phyloP scores from a whole-genome alignment of 2,888 invertebrate genomes.

The Sesia bembeciformis region DNA sequence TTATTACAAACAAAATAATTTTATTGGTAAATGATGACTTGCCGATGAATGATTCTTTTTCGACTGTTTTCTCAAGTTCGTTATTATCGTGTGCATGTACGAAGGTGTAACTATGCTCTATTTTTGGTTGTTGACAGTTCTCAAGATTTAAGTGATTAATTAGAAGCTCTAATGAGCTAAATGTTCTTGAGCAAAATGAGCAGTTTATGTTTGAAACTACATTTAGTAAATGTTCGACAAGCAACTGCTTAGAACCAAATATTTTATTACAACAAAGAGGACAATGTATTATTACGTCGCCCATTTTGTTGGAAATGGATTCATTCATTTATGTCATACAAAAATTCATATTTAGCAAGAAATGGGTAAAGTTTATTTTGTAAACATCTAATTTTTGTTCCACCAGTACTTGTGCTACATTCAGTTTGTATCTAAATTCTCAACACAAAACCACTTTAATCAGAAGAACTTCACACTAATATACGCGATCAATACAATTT shows the following conservation, averaged over 20 bases:
- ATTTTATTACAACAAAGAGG: slow-evolving; percentile 79
- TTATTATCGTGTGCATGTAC: too few relatives aligned
- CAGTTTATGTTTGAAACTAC: slow-evolving; percentile 68
- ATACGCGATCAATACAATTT: too few relatives aligned
- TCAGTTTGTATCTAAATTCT: slow-evolving; percentile 55
- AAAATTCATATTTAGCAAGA: too few relatives aligned
- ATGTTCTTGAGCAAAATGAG: slow-evolving; percentile 69
- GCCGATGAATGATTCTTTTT: too few relatives aligned
- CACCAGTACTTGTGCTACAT: slow-evolving; percentile 31
- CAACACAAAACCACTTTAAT: slow-evolving; percentile 38
- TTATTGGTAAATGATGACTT: too few relatives aligned
- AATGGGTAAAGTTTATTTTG: slow-evolving; percentile 23
- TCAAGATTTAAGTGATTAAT: slow-evolving; percentile 72
- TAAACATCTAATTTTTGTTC: slow-evolving; percentile 28
- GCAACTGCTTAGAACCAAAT: slow-evolving; percentile 72
- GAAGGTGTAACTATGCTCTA: neutral
- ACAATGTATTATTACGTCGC: slow-evolving; percentile 64
- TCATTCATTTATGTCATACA: slow-evolving; percentile 8
- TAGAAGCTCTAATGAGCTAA: slow-evolving; percentile 66
- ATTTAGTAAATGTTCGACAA: slow-evolving; percentile 69
- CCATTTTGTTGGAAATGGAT: slow-evolving; percentile 49
- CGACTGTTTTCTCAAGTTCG: too few relatives aligned
- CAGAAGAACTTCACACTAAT: slow-evolving; percentile 69
- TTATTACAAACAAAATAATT: too few relatives aligned
- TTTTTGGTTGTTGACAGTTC: slow-evolving; percentile 25